Conservation (phyloP, 2,888 invertebrate genomes). For the Sphaeridia pumilis region DNA sequence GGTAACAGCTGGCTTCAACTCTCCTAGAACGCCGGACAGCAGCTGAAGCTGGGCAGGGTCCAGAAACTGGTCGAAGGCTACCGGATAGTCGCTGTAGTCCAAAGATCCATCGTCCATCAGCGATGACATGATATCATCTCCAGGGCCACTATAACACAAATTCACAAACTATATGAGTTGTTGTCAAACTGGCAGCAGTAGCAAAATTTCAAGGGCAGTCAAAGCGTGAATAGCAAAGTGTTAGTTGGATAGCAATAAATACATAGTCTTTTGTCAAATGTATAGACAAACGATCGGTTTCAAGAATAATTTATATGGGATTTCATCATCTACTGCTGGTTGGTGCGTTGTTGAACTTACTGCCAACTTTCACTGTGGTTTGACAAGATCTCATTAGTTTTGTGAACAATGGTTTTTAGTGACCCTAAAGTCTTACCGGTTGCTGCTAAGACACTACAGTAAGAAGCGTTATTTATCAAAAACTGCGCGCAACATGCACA, state of each 20-base stretch:
- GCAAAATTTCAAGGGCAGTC: background rate
- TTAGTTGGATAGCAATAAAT: background rate
- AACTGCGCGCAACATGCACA: background rate
- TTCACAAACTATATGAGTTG: background rate
- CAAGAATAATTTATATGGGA: too few relatives aligned
- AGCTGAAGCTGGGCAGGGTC: background rate
- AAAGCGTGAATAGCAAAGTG: background rate
- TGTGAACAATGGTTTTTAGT: background rate
- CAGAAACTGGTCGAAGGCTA: background rate
- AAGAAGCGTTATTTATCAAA: background rate
- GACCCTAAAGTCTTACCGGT: background rate
- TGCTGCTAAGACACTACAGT: background rate
- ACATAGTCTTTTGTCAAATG: too few relatives aligned
- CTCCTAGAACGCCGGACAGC: background rate
- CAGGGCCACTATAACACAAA: conserved; percentile 2
- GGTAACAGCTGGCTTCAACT: background rate
- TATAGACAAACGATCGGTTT: too few relatives aligned
- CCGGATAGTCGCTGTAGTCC: background rate
- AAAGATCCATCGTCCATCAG: background rate
- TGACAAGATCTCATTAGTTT: background rate
- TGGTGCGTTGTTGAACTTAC: background rate
- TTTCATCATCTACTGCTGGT: conserved; percentile 2
- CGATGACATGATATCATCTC: background rate
- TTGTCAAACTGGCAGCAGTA: background rate
- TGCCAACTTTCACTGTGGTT: background rate